Conservation (phyloP, 2,888 invertebrate species). For the Therioaphis trifolii region DNA sequence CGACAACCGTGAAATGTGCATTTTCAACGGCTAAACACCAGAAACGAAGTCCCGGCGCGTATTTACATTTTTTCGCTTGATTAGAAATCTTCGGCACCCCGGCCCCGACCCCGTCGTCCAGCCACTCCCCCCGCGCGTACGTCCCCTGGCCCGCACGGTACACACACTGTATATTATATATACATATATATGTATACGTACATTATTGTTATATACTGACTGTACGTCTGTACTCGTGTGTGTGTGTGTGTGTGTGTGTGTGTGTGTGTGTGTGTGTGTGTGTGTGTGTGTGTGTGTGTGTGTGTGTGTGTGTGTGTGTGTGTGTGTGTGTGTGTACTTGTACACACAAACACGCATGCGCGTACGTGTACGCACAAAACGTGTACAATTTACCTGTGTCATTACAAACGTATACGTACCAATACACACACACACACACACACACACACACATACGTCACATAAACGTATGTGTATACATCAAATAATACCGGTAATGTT, state of each 20-base stretch:
- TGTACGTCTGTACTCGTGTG: too few relatives aligned
- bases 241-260: too few relatives aligned
- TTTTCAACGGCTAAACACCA: conserved; percentile 36
- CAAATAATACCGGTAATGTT: neutral
- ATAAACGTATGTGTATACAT: neutral
- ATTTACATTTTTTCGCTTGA: neutral
- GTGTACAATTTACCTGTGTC: too few relatives aligned
- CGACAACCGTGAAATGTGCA: conserved; percentile 53
- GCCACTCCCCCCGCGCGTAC: neutral
- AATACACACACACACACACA: neutral
- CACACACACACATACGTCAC: neutral
- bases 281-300: too few relatives aligned
- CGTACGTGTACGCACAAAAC: too few relatives aligned
- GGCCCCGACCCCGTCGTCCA: neutral
- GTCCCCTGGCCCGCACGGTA: neutral
- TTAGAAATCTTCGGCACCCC: conserved; percentile 34
- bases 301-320: too few relatives aligned
- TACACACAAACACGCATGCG: too few relatives aligned
- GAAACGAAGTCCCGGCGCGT: neutral
- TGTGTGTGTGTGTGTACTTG: too few relatives aligned
- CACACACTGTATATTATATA: too few relatives aligned
- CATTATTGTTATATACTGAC: too few relatives aligned
- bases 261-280: too few relatives aligned
- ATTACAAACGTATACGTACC: neutral
- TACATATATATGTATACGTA: too few relatives aligned